These are phyloP conservation scores for Cerastis leucographa DNA, from an alignment of 2,888 invertebrate species.

Conservation along the genomic window DNA sequence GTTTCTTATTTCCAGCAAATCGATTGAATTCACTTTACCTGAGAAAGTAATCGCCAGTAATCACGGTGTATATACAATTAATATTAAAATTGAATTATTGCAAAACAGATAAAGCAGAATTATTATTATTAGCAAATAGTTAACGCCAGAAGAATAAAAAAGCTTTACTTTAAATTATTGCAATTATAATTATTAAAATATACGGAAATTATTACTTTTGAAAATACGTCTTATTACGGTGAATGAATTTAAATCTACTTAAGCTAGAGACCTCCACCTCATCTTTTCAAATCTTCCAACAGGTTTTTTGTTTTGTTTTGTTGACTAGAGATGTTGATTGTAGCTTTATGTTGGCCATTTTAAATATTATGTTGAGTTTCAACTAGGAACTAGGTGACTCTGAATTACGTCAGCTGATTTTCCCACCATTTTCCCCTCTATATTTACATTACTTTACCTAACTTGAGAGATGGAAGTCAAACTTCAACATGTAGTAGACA, in stretches of 20 bases:
- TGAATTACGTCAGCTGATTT: constrained; percentile 52
- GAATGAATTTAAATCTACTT: constrained; percentile 1
- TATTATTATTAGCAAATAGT: constrained; percentile 23
- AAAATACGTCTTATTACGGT: constrained; percentile 28
- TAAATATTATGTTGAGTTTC: constrained; percentile 14
- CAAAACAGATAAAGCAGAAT: constrained; percentile 22
- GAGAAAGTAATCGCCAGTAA: neutral
- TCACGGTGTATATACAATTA: constrained; percentile 26
- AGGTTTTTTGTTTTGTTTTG: neutral
- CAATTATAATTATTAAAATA: constrained; percentile 25
- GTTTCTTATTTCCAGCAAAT: neutral
- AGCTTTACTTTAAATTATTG: constrained; percentile 38
- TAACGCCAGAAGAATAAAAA: constrained; percentile 21
- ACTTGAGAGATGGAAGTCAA: constrained; percentile 42
- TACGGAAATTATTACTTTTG: constrained; percentile 43
- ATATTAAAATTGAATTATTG: constrained; percentile 42
- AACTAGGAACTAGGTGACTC: constrained; percentile 77
- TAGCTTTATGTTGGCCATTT: constrained; percentile 1
- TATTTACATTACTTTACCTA: constrained; percentile 24
- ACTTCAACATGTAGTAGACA: constrained; percentile 6
- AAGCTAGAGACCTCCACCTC: constrained; percentile 39
- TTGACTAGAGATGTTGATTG: constrained; percentile 19
- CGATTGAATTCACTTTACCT: neutral
- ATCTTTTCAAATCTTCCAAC: neutral
- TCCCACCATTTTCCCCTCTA: neutral